Evolutionary conservation across 2,797 vertebrate species (phyloP).

Genomic region (Sebastes oblongus): DNA sequence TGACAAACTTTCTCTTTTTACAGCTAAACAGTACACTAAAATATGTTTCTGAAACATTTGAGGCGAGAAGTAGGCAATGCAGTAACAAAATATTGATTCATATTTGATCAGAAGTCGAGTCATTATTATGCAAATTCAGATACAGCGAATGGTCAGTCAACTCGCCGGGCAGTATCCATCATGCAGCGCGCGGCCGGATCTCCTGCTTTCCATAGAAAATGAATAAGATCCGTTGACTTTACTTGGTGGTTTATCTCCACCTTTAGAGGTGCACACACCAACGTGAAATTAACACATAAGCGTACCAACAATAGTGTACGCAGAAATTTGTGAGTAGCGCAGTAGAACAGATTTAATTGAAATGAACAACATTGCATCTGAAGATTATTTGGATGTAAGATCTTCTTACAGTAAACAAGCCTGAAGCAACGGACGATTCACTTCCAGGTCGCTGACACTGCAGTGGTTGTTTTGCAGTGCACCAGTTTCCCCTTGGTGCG

Average conservation of each 20-base stretch:
- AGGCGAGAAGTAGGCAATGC: not conserved
- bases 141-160: no score
- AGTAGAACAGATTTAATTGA: not conserved
- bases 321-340: not conserved
- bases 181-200: no score
- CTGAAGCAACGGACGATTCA: slow-evolving; percentile 9
- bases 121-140: no score
- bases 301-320: not conserved
- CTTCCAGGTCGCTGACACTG: slow-evolving; percentile 31
- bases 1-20: no score
- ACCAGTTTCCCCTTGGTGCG: slow-evolving; percentile 6
- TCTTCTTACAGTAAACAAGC: not conserved
- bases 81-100: no score
- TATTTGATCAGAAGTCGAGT: no score
- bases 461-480: not conserved
- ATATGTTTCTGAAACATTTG: not conserved
- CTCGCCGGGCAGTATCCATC: no score
- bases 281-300: not conserved
- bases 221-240: no score
- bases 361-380: not conserved
- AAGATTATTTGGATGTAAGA: not conserved
- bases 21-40: no score
- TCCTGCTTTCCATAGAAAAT: no score
- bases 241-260: no score
- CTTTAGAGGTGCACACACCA: not conserved